Evolutionary conservation across 2,797 vertebrate species (phyloP).

Genomic region (Poecilia picta): DNA sequence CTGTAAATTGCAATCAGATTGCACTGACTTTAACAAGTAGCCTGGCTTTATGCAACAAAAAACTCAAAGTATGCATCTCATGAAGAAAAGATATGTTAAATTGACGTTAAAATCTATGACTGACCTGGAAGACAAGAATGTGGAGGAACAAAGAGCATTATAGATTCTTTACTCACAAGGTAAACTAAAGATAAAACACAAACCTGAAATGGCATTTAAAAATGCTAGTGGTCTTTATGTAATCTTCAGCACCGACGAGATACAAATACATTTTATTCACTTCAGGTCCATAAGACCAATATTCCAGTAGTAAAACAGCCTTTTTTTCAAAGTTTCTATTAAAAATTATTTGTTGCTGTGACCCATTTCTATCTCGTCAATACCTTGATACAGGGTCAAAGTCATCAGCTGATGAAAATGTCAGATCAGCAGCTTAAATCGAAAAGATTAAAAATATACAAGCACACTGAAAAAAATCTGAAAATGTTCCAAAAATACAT

Average conservation of each 20-base stretch:
- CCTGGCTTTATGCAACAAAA: background rate
- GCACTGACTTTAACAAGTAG: background rate
- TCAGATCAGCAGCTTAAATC: background rate
- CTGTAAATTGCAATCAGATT: background rate
- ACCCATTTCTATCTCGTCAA: background rate
- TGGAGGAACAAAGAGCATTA: slow-evolving; percentile 4
- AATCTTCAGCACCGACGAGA: slow-evolving; percentile 6
- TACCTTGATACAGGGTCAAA: background rate
- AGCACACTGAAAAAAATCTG: background rate
- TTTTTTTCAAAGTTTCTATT: background rate
- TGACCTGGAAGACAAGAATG: slow-evolving; percentile 15
- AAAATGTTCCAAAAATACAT: background rate
- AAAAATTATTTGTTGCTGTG: background rate
- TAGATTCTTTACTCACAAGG: background rate
- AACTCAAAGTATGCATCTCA: background rate
- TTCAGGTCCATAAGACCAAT: background rate
- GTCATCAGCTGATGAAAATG: background rate
- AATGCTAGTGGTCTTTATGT: background rate
- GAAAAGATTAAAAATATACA: too few species aligned
- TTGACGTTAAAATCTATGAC: background rate
- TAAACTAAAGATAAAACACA: slow-evolving; percentile 35
- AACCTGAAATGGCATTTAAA: background rate
- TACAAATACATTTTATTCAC: background rate
- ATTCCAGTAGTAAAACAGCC: background rate
- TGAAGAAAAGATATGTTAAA: background rate